Conservation (phyloP, 2,797 vertebrate genomes). For the Podarcis lilfordi region DNA sequence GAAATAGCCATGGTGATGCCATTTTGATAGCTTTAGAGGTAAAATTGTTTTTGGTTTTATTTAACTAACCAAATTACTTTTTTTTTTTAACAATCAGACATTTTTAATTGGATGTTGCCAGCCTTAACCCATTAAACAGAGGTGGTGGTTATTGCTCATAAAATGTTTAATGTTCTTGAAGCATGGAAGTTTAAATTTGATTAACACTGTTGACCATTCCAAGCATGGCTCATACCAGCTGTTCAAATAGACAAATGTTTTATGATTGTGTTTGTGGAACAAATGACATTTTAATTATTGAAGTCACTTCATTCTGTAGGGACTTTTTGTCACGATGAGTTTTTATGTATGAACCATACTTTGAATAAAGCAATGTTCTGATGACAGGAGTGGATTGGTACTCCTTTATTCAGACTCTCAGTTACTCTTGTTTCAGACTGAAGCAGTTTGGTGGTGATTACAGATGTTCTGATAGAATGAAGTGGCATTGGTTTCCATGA, state of each 20-base stretch:
- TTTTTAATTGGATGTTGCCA: not conserved
- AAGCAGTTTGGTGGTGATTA: not conserved
- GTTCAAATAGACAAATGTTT: not conserved
- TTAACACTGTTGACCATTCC: not conserved
- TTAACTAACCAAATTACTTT: not conserved
- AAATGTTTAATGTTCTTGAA: not conserved
- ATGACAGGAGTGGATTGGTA: not conserved
- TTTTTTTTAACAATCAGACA: not conserved
- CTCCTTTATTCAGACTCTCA: not conserved
- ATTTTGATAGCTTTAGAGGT: not conserved
- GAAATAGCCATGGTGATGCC: not conserved
- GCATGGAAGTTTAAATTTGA: slow-evolving; percentile 7
- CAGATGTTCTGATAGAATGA: not conserved
- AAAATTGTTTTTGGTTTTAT: not conserved
- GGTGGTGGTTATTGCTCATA: not conserved
- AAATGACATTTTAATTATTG: not conserved
- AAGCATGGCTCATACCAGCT: not conserved
- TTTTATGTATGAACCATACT: not conserved
- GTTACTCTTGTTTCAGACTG: not conserved
- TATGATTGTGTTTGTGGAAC: not conserved
- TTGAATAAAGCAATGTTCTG: not conserved
- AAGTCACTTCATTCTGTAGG: not conserved
- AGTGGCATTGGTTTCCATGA: not conserved
- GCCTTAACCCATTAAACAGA: not conserved
- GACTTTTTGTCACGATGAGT: not conserved